These are phyloP conservation scores for Bombylius major DNA, from an alignment of 2,888 invertebrate species.

Conservation along the genomic window DNA sequence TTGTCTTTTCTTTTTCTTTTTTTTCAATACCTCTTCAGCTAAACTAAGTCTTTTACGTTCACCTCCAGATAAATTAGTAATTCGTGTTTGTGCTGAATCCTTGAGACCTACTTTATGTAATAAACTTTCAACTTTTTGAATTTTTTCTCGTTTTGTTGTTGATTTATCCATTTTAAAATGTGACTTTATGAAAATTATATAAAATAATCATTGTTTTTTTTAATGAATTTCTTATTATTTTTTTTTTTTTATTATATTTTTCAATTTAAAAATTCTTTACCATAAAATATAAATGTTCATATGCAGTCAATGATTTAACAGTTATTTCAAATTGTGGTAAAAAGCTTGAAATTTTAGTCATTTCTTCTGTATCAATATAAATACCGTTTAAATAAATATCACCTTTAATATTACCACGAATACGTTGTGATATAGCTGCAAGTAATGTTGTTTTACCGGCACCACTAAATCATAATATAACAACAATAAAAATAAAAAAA, in stretches of 20 bases:
- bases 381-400: conserved; percentile 59
- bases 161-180: conserved; percentile 59
- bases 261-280: conserved; percentile 37
- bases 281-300: conserved; percentile 78
- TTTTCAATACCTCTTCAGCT: conserved; percentile 59
- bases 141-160: conserved; percentile 33
- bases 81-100: conserved; percentile 55
- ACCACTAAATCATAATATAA: conserved; percentile 42
- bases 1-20: too few relatives aligned
- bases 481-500: not conserved
- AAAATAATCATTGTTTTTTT: not conserved
- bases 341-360: conserved; percentile 68
- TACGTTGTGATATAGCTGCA: conserved; percentile 58
- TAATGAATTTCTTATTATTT: too few relatives aligned
- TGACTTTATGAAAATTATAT: conserved; percentile 41
- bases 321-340: conserved; percentile 77
- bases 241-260: too few relatives aligned
- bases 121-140: conserved; percentile 27
- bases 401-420: conserved; percentile 53
- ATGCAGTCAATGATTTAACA: conserved; percentile 62
- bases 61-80: conserved; percentile 75
- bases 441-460: conserved; percentile 65
- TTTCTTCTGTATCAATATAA: conserved; percentile 47
- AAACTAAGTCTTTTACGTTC: conserved; percentile 76
- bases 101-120: conserved; percentile 53